These are phyloP conservation scores for Caenorhabditis japonica DNA, from an alignment of 2,888 invertebrate species.

Conservation along the genomic window DNA sequence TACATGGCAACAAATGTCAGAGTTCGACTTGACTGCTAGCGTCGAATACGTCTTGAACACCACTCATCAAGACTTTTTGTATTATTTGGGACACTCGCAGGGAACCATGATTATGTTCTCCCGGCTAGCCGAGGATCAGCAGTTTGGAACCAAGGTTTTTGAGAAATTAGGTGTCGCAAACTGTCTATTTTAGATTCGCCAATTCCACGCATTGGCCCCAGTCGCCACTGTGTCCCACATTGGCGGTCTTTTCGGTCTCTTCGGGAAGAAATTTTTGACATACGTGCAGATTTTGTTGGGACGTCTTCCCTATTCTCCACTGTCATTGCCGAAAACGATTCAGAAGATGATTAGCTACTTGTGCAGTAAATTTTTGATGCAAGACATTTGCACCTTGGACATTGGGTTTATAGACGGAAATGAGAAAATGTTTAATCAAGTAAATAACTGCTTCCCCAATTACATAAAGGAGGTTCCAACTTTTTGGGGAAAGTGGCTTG, in stretches of 20 bases:
- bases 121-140: constrained; percentile 60
- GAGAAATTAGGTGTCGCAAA: not conserved
- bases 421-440: constrained; percentile 60
- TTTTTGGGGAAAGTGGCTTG: too few species aligned
- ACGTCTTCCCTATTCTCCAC: constrained; percentile 56
- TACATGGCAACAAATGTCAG: constrained; percentile 87
- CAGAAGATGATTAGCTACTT: constrained; percentile 53
- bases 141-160: constrained; percentile 64
- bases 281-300: constrained; percentile 45
- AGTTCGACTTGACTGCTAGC: constrained; percentile 87
- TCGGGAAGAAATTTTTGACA: constrained; percentile 50
- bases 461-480: too few species aligned
- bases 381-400: constrained; percentile 58
- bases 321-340: constrained; percentile 50
- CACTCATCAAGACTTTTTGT: constrained; percentile 81
- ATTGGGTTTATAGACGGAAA: constrained; percentile 63
- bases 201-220: constrained; percentile 76
- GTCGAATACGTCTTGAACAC: constrained; percentile 83
- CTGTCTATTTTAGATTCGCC: constrained; percentile 60
- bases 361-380: constrained; percentile 55
- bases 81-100: constrained; percentile 91
- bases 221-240: constrained; percentile 76
- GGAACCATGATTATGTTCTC: constrained; percentile 76
- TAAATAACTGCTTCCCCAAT: constrained; percentile 7
- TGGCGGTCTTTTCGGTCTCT: constrained; percentile 64